Evolutionary conservation across 2,888 invertebrate genomes (phyloP).

Genomic region (Cryptocheilus praepositus): DNA sequence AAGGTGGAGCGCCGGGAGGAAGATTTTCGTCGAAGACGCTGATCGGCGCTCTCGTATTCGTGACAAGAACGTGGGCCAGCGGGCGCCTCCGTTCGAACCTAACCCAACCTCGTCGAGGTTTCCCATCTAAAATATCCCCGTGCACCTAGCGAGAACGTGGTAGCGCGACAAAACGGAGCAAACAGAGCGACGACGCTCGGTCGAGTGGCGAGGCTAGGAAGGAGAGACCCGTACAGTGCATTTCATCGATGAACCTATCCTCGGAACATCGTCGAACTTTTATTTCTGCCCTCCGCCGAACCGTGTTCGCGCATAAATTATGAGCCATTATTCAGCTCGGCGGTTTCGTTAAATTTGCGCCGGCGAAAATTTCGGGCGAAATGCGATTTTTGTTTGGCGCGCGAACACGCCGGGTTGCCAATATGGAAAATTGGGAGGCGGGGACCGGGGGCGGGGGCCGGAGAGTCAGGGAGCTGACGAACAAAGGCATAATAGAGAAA

Average conservation of each 20-base stretch:
- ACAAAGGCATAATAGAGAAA: not conserved
- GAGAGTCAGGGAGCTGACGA: not conserved
- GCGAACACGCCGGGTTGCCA: too few species aligned
- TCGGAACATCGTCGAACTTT: too few species aligned
- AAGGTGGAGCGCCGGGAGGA: too few species aligned
- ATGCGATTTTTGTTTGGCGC: too few species aligned
- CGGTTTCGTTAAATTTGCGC: too few species aligned
- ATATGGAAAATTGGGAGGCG: too few species aligned
- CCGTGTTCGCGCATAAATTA: not conserved
- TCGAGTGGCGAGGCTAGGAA: constrained; percentile 8
- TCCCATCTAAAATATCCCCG: constrained; percentile 32
- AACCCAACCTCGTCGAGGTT: constrained; percentile 20
- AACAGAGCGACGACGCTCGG: constrained; percentile 22
- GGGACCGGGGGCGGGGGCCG: too few species aligned
- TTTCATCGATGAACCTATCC: constrained; percentile 18
- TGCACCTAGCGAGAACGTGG: constrained; percentile 26
- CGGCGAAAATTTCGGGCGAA: too few species aligned
- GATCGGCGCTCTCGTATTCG: constrained; percentile 11
- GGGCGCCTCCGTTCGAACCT: constrained; percentile 12
- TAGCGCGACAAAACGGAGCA: constrained; percentile 34
- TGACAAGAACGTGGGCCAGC: constrained; percentile 1
- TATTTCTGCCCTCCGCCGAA: not conserved
- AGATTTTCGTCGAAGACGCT: constrained; percentile 7
- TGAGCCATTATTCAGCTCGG: too few species aligned
- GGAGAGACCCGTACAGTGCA: constrained; percentile 18